Evolutionary conservation across 2,888 invertebrate genomes (phyloP).

Genomic region (Cosmorhoe ocellata): DNA sequence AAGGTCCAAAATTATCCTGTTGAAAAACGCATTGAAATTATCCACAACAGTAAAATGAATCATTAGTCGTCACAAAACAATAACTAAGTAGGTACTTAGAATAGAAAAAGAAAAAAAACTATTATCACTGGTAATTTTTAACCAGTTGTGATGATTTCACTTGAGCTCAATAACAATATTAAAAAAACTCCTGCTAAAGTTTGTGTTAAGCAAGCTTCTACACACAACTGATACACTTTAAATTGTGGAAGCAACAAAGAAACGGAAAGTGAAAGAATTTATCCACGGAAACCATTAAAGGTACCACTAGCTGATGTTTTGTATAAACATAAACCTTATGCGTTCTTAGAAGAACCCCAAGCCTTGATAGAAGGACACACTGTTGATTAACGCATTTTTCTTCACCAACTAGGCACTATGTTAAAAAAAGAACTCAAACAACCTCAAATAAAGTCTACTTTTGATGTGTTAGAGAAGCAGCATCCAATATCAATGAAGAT

Average conservation of each 20-base stretch:
- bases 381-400: conserved; percentile 71
- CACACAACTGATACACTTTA: conserved; percentile 44
- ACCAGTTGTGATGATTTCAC: too few relatives aligned
- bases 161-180: too few relatives aligned
- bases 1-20: too few relatives aligned
- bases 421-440: conserved; percentile 44
- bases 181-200: too few relatives aligned
- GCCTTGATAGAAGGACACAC: conserved; percentile 62
- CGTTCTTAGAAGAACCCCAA: conserved; percentile 69
- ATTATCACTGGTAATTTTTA: too few relatives aligned
- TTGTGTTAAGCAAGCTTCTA: background rate
- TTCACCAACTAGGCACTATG: conserved; percentile 27
- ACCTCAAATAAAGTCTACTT: conserved; percentile 39
- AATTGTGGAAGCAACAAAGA: conserved; percentile 56
- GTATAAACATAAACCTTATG: conserved; percentile 63
- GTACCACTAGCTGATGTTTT: conserved; percentile 63
- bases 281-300: conserved; percentile 62
- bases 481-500: conserved; percentile 57
- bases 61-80: too few relatives aligned
- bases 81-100: too few relatives aligned
- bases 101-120: too few relatives aligned
- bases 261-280: conserved; percentile 70
- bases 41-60: too few relatives aligned
- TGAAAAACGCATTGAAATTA: too few relatives aligned
- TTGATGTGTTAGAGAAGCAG: conserved; percentile 25